These are phyloP conservation scores for Lepidochitona cinerea DNA, from an alignment of 2,888 invertebrate genomes.

Conservation along the genomic window DNA sequence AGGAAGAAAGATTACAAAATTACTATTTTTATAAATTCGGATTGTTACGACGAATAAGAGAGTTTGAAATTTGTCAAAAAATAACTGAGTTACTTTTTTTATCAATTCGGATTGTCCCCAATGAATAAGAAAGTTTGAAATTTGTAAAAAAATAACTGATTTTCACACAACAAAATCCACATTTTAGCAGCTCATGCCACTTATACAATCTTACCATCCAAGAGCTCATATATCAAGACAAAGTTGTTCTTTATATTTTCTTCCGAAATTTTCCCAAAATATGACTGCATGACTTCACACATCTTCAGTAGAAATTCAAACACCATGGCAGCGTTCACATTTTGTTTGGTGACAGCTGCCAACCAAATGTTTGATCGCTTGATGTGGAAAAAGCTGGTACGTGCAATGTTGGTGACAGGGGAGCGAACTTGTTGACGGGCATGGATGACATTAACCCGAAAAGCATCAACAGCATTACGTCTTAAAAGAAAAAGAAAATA, in stretches of 20 bases:
- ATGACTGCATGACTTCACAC: conserved; percentile 94
- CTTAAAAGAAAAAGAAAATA: too few relatives aligned
- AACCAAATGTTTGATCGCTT: conserved; percentile 99
- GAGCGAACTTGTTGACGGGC: conserved; percentile 96
- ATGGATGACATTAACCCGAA: conserved; percentile 99
- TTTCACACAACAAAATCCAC: too few relatives aligned
- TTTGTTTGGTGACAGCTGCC: conserved; percentile 99
- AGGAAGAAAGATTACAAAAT: conserved; percentile 59
- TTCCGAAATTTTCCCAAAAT: conserved; percentile 99
- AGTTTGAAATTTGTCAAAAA: too few relatives aligned
- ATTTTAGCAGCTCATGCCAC: not conserved
- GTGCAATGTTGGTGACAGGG: conserved; percentile 98
- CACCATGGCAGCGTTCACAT: conserved; percentile 99
- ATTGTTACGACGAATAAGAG: too few relatives aligned
- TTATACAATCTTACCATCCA: conserved; percentile 83
- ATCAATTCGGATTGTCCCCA: too few relatives aligned
- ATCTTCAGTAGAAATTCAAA: conserved; percentile 99
- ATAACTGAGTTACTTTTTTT: too few relatives aligned
- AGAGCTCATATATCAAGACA: conserved; percentile 97
- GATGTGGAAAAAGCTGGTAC: conserved; percentile 99
- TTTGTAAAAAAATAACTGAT: too few relatives aligned
- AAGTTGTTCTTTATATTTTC: conserved; percentile 99
- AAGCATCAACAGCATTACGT: conserved; percentile 99
- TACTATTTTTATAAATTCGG: too few relatives aligned
- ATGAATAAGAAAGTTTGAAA: too few relatives aligned